Evolutionary conservation across 1,140 invertebrate species (phyloP).

Genomic region (Aradophagus sp.): DNA sequence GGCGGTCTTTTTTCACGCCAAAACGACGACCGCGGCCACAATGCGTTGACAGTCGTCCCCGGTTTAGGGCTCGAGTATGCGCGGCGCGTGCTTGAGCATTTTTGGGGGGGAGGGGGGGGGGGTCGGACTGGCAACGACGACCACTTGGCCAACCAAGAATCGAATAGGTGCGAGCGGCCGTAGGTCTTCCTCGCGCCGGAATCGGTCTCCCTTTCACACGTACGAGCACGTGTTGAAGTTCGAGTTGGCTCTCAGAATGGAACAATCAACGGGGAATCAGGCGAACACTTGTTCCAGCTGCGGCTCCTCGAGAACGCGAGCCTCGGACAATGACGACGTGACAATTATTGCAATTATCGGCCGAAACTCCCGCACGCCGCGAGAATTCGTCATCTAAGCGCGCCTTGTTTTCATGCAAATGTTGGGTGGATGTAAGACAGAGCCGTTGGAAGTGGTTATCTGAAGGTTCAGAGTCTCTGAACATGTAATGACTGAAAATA

Average conservation of each 20-base stretch:
- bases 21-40: too few relatives aligned
- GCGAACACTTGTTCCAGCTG: conserved; percentile 73
- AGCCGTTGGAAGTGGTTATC: too few relatives aligned
- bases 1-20: too few relatives aligned
- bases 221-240: conserved; percentile 57
- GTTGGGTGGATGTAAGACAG: not conserved
- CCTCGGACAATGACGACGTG: conserved; percentile 64
- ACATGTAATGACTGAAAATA: too few relatives aligned
- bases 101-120: conserved; percentile 33
- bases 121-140: conserved; percentile 45
- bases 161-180: conserved; percentile 47
- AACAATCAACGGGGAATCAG: conserved; percentile 76
- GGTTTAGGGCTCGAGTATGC: conserved; percentile 28
- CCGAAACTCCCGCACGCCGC: conserved; percentile 58
- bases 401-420: conserved; percentile 68
- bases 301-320: conserved; percentile 64
- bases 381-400: conserved; percentile 60
- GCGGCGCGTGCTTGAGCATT: conserved; percentile 41
- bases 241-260: conserved; percentile 70
- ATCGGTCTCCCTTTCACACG: conserved; percentile 50
- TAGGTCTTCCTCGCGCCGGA: conserved; percentile 26
- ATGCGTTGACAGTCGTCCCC: too few relatives aligned
- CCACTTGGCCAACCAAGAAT: conserved; percentile 46
- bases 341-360: conserved; percentile 74
- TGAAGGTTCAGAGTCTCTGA: too few relatives aligned